Evolutionary conservation across 2,888 invertebrate genomes (phyloP).

Genomic region (Oegoconia quadripuncta): DNA sequence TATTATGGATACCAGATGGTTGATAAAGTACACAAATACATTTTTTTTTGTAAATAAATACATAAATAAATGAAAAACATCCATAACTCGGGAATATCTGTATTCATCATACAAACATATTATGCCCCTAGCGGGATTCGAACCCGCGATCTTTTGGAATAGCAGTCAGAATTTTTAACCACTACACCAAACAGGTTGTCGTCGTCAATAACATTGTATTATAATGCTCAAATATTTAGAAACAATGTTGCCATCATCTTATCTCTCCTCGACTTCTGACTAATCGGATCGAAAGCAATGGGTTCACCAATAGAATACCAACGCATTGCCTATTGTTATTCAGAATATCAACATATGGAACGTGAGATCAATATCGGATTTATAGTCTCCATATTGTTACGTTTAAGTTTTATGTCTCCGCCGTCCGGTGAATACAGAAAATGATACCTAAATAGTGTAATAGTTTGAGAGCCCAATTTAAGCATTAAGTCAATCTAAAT

Average conservation of each 20-base stretch:
- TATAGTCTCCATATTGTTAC: conserved; percentile 44
- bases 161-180: too few species aligned
- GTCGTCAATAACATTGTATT: too few species aligned
- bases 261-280: conserved; percentile 24
- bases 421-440: conserved; percentile 12
- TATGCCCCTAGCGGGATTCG: too few species aligned
- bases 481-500: too few species aligned
- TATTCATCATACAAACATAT: too few species aligned
- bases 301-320: conserved; percentile 46
- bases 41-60: too few species aligned
- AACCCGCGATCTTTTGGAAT: too few species aligned
- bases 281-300: conserved; percentile 41
- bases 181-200: too few species aligned
- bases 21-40: too few species aligned
- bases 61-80: too few species aligned
- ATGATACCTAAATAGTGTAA: neutral
- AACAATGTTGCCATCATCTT: neutral
- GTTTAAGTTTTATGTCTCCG: conserved; percentile 38
- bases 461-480: neutral
- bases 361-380: conserved; percentile 60
- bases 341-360: conserved; percentile 43
- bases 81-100: too few species aligned
- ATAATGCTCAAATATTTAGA: neutral
- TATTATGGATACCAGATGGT: too few species aligned
- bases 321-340: conserved; percentile 53